These are phyloP conservation scores for Alligator sinensis DNA, from an alignment of 2,113 vertebrate species.

Conservation along the genomic window DNA sequence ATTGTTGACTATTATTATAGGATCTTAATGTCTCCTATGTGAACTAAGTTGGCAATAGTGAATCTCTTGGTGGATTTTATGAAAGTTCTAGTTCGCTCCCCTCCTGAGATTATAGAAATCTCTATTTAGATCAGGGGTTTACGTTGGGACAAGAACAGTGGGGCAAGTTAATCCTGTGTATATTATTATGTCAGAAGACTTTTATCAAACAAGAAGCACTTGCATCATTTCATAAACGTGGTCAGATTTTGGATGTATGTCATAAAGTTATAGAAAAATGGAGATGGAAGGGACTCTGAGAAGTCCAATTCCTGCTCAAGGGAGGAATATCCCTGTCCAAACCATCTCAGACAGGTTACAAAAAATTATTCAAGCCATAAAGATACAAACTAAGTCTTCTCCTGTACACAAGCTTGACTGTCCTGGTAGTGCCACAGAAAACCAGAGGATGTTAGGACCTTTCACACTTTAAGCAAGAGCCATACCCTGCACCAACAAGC, in stretches of 20 bases:
- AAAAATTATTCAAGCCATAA: too few species aligned
- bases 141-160: neutral
- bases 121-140: neutral
- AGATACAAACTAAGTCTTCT: too few species aligned
- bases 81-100: neutral
- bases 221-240: neutral
- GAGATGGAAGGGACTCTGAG: too few species aligned
- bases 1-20: neutral
- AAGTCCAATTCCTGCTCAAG: too few species aligned
- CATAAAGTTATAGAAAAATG: neutral
- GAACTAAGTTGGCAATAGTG: neutral
- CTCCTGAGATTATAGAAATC: neutral
- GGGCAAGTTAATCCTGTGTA: neutral
- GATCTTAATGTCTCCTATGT: neutral
- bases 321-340: too few species aligned
- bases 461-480: too few species aligned
- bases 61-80: neutral
- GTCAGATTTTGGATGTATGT: neutral
- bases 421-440: too few species aligned
- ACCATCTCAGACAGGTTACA: too few species aligned
- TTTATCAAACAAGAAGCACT: too few species aligned
- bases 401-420: too few species aligned
- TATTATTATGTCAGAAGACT: neutral
- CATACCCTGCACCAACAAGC: too few species aligned
- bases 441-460: too few species aligned